These are phyloP conservation scores for Clarias platycephalus DNA, from an alignment of 2,797 vertebrate genomes.

Conservation along the genomic window DNA sequence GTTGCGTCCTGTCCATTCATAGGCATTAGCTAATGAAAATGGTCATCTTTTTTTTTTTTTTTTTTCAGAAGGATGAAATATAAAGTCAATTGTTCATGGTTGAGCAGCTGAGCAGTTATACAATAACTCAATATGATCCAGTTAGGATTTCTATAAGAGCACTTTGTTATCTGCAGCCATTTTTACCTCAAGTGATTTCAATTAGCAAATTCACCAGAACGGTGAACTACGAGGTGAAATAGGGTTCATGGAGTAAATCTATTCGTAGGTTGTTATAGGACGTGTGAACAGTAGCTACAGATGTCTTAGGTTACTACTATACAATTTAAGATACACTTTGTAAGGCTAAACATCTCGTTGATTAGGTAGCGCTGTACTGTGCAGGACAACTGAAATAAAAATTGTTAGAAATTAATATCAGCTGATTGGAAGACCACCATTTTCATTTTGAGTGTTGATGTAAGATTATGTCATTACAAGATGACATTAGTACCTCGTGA, in stretches of 20 bases:
- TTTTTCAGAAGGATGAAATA: slow-evolving; percentile 58
- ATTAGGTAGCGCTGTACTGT: no score
- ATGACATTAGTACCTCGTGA: neutral
- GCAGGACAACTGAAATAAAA: neutral
- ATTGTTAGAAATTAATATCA: neutral
- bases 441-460: neutral
- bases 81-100: slow-evolving; percentile 70
- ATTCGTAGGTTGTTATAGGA: neutral
- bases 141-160: slow-evolving; percentile 58
- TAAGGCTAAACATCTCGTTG: neutral
- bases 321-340: neutral
- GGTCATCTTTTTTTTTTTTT: slow-evolving; percentile 59
- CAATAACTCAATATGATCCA: slow-evolving; percentile 69
- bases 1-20: slow-evolving; percentile 68
- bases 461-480: neutral
- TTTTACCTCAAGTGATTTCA: slow-evolving; percentile 70
- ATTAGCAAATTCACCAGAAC: slow-evolving; percentile 59
- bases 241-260: slow-evolving; percentile 48
- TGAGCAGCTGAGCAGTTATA: slow-evolving; percentile 60
- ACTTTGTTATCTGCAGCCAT: slow-evolving; percentile 56
- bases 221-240: slow-evolving; percentile 59
- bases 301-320: neutral
- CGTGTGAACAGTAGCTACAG: neutral
- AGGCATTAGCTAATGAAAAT: slow-evolving; percentile 66
- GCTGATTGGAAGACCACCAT: neutral